Percentiles rank a stretch among this genome's conserved stretches.
Evolutionary conservation across 35 echinoderm and acorn worm species (phyloP).

Genomic region (Acanthaster planci): DNA sequence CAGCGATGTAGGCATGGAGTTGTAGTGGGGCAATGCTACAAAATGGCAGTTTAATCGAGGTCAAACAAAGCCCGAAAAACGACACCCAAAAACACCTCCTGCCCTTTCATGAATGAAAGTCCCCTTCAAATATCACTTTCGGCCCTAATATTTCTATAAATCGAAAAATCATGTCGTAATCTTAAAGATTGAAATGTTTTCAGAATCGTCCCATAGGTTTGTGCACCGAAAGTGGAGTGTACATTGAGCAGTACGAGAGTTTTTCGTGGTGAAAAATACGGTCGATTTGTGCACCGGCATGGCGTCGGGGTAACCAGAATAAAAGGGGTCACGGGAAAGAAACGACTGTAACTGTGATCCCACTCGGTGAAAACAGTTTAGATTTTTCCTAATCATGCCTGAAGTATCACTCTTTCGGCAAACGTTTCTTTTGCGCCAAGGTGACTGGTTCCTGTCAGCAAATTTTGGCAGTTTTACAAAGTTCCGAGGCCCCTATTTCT

Average conservation of each 20-base stretch:
- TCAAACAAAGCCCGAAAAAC: slow-evolving; percentile 96
- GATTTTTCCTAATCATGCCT: neutral
- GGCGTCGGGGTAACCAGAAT: slow-evolving; percentile 18
- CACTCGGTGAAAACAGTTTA: neutral
- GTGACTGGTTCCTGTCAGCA: neutral
- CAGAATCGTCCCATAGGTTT: slow-evolving; percentile 52
- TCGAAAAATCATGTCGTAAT: slow-evolving; percentile 45
- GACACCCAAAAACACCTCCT: slow-evolving; percentile 82
- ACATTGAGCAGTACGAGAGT: slow-evolving; percentile 51
- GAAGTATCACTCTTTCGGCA: neutral
- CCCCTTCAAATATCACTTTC: slow-evolving; percentile 53
- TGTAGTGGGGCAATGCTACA: slow-evolving; percentile 44
- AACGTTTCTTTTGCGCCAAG: neutral
- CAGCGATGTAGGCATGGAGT: slow-evolving; percentile 57
- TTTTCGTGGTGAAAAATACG: slow-evolving; percentile 77
- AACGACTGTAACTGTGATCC: slow-evolving; percentile 19
- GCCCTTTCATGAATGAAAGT: slow-evolving; percentile 83
- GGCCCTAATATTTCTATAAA: slow-evolving; percentile 4
- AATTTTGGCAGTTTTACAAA: neutral
- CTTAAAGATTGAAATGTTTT: slow-evolving; percentile 35
- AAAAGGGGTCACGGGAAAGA: slow-evolving; percentile 29
- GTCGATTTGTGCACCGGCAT: slow-evolving; percentile 43
- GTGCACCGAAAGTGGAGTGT: slow-evolving; percentile 48
- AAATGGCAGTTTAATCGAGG: slow-evolving; percentile 74
- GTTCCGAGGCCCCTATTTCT: neutral